Evolutionary conservation across 2,797 vertebrate species (phyloP), one percentile per base, ranked within the genome.

Genomic region (Xenopus petersii): DNA sequence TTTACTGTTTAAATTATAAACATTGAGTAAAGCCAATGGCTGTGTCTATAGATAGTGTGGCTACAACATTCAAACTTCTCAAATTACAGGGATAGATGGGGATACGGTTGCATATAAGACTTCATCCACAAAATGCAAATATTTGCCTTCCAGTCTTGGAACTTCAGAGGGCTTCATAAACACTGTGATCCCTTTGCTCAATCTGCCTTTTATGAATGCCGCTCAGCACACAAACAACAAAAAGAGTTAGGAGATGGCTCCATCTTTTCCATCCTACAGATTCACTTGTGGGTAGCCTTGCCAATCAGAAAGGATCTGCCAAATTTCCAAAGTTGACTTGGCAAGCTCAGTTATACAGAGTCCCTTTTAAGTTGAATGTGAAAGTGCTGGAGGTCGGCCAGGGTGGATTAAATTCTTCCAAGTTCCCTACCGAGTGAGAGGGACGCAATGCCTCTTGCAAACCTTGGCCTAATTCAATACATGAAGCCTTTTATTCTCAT

Each of bases 321-420:
- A 79, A 69, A 67, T 79, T 79, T 79, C 67, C 77, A 74, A 79
- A 79, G 70, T 70, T 79, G 67, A 79, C 73, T 79, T 79, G 71
- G 77, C 77, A 79, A 16, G 30, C 71, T 47, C n/a, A 42, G 7
- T 74, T 70, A 46, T 58, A 78, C 75, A 78, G 59, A 78, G 65
- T 65, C 55, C 76, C 71, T 79, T 79, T 79, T 70, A 79, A 79
- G 67, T 70, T 66, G 17, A 77, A 68, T 69, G 59, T 67, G 63
- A 70, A 79, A 70, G 54, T n/a, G 47, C 77, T 79, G 77, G 71
- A 62, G 12, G n/a, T 15, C 15, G 55, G 26, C 74, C 77, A 79
- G 67, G 47, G 30, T n/a, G 70, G 70, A 73, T 77, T 77, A 73
- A 48, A 59, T 51, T 54, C 54, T 79, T 79, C 71, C 77, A 74